A percentile compares a stretch with the other conserved stretches of the same genome.
Evolutionary conservation across 2,888 invertebrate genomes (phyloP).

Genomic region (Myopa testacea): DNA sequence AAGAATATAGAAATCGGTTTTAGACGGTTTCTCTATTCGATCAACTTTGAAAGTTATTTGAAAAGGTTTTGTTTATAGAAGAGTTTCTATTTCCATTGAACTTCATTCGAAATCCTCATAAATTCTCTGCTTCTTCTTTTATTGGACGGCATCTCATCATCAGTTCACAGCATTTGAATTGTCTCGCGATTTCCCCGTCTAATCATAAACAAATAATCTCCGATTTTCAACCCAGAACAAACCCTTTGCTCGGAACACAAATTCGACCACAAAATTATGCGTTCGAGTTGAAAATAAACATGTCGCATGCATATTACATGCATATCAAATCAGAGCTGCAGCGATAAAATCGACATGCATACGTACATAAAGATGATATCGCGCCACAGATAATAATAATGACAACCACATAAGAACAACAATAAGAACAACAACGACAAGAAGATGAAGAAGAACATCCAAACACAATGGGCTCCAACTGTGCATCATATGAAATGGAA

Average conservation of each 20-base stretch:
- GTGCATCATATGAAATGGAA: slow-evolving; percentile 1
- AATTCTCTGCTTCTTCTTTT: background rate
- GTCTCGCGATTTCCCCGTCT: background rate
- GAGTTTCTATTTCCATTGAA: background rate
- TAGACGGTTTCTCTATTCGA: too few species aligned
- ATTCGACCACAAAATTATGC: slow-evolving; percentile 14
- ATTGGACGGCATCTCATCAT: too few species aligned
- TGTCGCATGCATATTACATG: slow-evolving; percentile 31
- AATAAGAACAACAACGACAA: too few species aligned
- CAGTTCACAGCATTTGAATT: background rate
- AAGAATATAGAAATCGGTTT: too few species aligned
- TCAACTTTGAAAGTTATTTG: too few species aligned
- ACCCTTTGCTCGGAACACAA: background rate
- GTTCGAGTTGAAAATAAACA: slow-evolving; percentile 9
- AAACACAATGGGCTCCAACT: slow-evolving; percentile 28
- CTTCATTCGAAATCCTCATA: background rate
- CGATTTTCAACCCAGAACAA: background rate
- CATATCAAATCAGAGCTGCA: slow-evolving; percentile 16
- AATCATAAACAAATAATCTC: slow-evolving; percentile 29
- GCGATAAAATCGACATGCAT: background rate
- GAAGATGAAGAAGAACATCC: too few species aligned
- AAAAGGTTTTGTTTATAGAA: background rate
- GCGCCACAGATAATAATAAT: slow-evolving; percentile 1
- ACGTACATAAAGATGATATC: background rate
- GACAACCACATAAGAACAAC: background rate